Conservation (phyloP, 2,113 vertebrate genomes). For the Dasyornis broadbenti region DNA sequence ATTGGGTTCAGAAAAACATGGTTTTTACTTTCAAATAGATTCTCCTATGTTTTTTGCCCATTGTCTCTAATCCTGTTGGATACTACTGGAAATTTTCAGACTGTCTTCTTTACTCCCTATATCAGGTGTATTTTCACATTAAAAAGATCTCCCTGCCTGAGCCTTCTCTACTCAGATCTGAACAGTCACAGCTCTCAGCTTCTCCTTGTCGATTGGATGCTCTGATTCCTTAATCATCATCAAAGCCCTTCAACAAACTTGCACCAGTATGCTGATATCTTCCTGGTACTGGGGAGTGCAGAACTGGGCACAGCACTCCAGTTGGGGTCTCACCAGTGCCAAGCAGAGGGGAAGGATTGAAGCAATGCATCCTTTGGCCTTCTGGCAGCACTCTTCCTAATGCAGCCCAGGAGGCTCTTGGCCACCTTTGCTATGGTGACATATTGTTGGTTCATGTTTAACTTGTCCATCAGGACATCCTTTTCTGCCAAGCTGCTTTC, state of each 20-base stretch:
- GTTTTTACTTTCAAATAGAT: background rate
- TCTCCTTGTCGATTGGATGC: background rate
- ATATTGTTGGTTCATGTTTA: background rate
- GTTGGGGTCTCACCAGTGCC: background rate
- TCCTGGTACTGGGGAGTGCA: background rate
- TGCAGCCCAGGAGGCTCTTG: background rate
- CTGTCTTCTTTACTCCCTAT: background rate
- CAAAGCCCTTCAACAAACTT: background rate
- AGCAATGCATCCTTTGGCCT: background rate
- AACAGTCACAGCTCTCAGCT: background rate
- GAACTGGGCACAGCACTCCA: background rate
- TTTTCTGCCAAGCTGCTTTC: background rate
- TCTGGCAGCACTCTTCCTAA: background rate
- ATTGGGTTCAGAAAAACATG: background rate
- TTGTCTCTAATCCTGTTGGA: background rate
- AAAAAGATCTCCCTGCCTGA: background rate
- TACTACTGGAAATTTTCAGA: background rate
- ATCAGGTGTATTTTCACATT: background rate
- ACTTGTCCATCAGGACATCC: background rate
- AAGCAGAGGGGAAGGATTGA: background rate
- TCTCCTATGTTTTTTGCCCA: background rate
- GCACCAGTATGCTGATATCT: background rate
- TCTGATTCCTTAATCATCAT: background rate
- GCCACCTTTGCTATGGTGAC: background rate
- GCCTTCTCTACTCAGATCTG: background rate